Base-by-base conservation (phyloP, 1,140 invertebrate genomes). In the Drosophila hydei region DNA sequence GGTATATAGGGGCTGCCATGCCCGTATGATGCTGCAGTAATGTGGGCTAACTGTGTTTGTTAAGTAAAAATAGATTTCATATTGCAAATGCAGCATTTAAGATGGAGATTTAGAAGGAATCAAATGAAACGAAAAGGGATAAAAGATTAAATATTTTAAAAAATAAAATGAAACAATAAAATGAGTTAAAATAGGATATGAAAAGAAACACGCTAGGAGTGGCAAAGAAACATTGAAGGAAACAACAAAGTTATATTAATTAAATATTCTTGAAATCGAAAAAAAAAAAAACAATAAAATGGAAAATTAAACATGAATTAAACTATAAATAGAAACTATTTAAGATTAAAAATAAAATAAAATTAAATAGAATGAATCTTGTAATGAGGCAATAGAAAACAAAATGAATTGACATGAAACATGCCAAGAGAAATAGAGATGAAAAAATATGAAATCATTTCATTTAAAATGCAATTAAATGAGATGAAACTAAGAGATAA, bases 1-100 rank as follows among this genome's bases (percentile, higher is more conserved):
- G 18, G 7, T 33, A 12, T 23, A 54, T 63, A 54, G 12, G 60
- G 51, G 51, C 11, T n/a, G 6, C 5, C 11, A 45, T 1, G 9
- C 51, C 61, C 61, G 19, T 64, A 64, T 62, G 14, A 19, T 11
- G 9, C 6, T 30, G 3, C 6, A 11, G 12, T 42, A 33, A 63
- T 55, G 25, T 30, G 61, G 61, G 50, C 0, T 5, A 14, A 33
- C 30, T 33, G 9, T 30, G 9, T 6, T 6, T 27, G 25, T 27
- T 7, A 27, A 7, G 27, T 30, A 30, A 9, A 9, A 30, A 12
- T 48, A 16, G 23, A 33, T 61, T 21, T n/a, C 5, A 1, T 6
- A 38, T 40, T 40, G 14, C 14, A 16, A 40, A 40, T 40, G 3
- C 1, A 19, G 18, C 9, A 21, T 45, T 19, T 19, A 18, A 38